phyloP scores from a whole-genome alignment of 64 coral and sea anemone species.

The Anthopleura sola region DNA sequence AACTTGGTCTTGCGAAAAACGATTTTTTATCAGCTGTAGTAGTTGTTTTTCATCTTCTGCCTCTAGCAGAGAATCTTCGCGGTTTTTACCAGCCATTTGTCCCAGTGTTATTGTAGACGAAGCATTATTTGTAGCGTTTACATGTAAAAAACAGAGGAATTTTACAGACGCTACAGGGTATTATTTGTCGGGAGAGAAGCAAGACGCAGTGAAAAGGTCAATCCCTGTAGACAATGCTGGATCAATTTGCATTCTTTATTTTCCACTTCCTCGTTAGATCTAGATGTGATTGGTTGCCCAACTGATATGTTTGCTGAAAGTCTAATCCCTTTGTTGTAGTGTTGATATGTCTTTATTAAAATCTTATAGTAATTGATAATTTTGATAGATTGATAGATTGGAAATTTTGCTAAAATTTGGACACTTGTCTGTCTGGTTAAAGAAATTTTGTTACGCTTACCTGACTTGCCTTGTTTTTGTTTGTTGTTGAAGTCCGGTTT shows the following conservation, averaged over 20 bases:
- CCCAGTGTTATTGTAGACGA: neutral
- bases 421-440: neutral
- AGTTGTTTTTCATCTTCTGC: constrained; percentile 4
- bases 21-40: neutral
- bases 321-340: neutral
- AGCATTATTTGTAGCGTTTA: neutral
- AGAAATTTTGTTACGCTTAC: too few species aligned
- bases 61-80: neutral
- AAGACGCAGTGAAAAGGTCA: neutral
- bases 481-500: too few species aligned
- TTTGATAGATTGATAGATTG: neutral
- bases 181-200: neutral
- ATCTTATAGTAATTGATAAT: neutral
- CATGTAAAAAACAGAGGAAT: neutral
- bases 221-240: neutral
- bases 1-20: constrained; percentile 9
- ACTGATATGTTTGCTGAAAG: neutral
- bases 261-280: neutral
- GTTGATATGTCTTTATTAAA: neutral
- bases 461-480: too few species aligned
- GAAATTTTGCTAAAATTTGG: neutral
- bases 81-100: neutral
- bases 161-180: neutral
- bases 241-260: constrained; percentile 4
- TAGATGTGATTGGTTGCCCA: neutral